These are phyloP conservation scores for Dendroctonus ponderosae DNA, from an alignment of 1,140 invertebrate genomes.

Conservation along the genomic window DNA sequence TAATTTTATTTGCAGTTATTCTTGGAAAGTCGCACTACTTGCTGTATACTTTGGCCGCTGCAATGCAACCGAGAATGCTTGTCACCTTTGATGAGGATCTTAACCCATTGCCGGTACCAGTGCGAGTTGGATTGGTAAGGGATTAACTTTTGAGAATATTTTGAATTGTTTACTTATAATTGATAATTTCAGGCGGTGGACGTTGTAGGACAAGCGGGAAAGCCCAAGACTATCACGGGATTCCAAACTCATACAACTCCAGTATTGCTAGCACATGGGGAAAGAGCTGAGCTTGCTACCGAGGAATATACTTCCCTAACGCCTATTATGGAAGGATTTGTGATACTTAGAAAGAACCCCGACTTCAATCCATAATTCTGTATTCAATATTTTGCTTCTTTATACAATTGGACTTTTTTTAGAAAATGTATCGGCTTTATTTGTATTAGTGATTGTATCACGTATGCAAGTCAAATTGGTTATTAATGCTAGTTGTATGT, in stretches of 20 bases:
- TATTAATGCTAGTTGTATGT: no score
- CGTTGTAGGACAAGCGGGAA: constrained; percentile 98
- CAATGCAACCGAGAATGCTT: constrained; percentile 99
- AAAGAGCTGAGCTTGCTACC: constrained; percentile 96
- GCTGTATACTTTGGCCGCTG: constrained; percentile 90
- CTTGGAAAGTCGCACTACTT: constrained; percentile 96
- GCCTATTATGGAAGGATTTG: constrained; percentile 98
- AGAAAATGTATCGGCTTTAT: no score
- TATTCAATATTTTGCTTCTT: not conserved
- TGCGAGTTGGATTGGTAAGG: constrained; percentile 90
- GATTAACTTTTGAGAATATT: constrained; percentile 8
- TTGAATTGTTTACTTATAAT: not conserved
- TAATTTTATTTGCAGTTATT: constrained; percentile 69
- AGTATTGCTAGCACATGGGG: constrained; percentile 93
- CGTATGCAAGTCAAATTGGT: no score
- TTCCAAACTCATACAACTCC: constrained; percentile 99
- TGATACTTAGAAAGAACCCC: constrained; percentile 95
- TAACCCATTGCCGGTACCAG: constrained; percentile 90
- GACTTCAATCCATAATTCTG: constrained; percentile 55
- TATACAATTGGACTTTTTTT: no score
- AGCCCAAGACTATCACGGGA: constrained; percentile 99
- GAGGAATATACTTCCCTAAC: constrained; percentile 96
- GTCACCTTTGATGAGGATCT: constrained; percentile 98
- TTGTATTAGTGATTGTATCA: no score
- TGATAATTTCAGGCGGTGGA: constrained; percentile 81